phyloP scores from a whole-genome alignment of 2,888 invertebrate species.

The Salticus scenicus region DNA sequence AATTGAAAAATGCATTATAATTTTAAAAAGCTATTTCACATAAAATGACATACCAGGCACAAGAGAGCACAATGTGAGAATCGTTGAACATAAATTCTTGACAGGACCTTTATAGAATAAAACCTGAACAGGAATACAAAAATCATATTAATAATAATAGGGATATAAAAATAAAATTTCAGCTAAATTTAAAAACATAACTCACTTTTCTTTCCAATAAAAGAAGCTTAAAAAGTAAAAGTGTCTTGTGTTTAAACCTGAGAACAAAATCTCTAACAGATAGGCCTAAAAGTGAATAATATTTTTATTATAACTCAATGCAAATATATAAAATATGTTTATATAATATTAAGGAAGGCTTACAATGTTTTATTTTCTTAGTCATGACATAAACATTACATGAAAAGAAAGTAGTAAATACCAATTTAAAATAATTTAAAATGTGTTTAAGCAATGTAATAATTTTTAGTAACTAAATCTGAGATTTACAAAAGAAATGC shows the following conservation, averaged over 20 bases:
- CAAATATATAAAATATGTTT: no score
- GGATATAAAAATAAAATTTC: neutral
- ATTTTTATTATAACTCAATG: no score
- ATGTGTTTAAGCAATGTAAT: no score
- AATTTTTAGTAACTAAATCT: no score
- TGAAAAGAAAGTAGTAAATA: no score
- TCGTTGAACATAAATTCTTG: constrained; percentile 88
- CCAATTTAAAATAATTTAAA: no score
- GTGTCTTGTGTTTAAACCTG: constrained; percentile 92
- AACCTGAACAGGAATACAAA: constrained; percentile 79
- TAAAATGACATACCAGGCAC: constrained; percentile 82
- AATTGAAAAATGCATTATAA: neutral
- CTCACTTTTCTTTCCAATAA: constrained; percentile 84
- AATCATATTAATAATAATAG: neutral
- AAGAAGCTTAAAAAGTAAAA: constrained; percentile 93
- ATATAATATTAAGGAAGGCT: no score
- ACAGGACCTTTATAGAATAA: constrained; percentile 96
- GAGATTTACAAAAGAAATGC: no score
- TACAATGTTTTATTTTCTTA: no score
- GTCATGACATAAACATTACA: no score
- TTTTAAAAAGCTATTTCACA: neutral
- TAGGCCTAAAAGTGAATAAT: constrained; percentile 81
- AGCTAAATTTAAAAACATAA: neutral
- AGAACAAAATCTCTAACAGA: constrained; percentile 87
- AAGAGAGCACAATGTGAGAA: constrained; percentile 91